These are phyloP conservation scores for Rhinogobius similis DNA, from an alignment of 2,113 vertebrate genomes.

Conservation along the genomic window DNA sequence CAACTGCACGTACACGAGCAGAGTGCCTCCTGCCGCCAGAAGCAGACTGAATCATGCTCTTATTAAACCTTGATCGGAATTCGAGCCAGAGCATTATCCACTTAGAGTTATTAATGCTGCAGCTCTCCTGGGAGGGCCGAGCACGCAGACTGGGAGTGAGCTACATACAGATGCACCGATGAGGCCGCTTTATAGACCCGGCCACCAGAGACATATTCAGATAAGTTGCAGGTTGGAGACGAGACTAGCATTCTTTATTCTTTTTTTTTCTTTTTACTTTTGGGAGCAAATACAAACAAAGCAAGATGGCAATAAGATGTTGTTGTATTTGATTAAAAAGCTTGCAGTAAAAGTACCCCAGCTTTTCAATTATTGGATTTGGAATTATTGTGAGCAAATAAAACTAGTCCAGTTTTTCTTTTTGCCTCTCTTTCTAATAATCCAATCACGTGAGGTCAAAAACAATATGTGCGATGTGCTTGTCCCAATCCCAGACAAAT, in stretches of 20 bases:
- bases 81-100: slow-evolving; percentile 78
- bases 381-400: neutral
- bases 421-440: neutral
- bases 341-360: neutral
- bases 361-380: neutral
- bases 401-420: neutral
- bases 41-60: slow-evolving; percentile 68
- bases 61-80: slow-evolving; percentile 79
- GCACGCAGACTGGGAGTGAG: slow-evolving; percentile 33
- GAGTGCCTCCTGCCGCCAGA: slow-evolving; percentile 57
- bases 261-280: neutral
- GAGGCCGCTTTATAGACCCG: slow-evolving; percentile 31
- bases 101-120: slow-evolving; percentile 81
- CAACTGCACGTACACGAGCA: slow-evolving; percentile 20
- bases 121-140: slow-evolving; percentile 65
- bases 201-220: slow-evolving; percentile 6
- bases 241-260: slow-evolving; percentile 14
- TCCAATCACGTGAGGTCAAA: neutral
- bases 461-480: neutral
- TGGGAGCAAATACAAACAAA: neutral
- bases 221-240: slow-evolving; percentile 3
- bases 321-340: neutral
- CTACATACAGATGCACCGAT: slow-evolving; percentile 52
- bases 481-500: no score
- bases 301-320: neutral